Evolutionary conservation across 2,113 vertebrate species (phyloP).

Genomic region (Dasyurus viverrinus): DNA sequence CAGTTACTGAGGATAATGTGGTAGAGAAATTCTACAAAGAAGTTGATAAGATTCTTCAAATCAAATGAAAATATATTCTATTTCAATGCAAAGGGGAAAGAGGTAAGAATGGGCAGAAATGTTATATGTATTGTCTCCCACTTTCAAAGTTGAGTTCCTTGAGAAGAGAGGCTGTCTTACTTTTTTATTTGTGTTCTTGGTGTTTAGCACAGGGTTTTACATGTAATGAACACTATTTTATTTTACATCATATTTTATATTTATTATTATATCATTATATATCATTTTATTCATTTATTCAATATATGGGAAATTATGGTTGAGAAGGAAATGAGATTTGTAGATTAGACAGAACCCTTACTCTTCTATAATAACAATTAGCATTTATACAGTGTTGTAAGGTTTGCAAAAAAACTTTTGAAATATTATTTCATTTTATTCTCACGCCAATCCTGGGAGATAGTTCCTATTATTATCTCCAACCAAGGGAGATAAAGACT

Average conservation of each 20-base stretch:
- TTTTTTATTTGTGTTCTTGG: neutral
- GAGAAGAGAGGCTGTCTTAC: neutral
- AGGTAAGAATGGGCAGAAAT: neutral
- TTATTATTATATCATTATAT: too few species aligned
- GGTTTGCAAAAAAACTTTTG: neutral
- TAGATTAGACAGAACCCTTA: neutral
- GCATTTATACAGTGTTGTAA: neutral
- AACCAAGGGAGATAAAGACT: neutral
- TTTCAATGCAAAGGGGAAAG: neutral
- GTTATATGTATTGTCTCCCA: neutral
- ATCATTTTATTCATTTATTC: neutral
- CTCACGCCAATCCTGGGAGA: neutral
- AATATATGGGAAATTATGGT: neutral
- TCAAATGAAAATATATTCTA: neutral
- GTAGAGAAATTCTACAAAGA: neutral
- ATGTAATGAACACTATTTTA: neutral
- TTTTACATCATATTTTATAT: too few species aligned
- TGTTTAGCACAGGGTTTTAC: neutral
- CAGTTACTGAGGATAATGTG: neutral
- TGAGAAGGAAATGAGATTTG: neutral
- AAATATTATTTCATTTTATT: neutral
- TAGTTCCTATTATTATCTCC: neutral
- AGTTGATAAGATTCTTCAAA: neutral
- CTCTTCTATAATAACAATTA: neutral
- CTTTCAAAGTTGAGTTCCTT: neutral